Evolutionary conservation across 2,888 invertebrate genomes (phyloP).

Genomic region (Abrostola triplasia): DNA sequence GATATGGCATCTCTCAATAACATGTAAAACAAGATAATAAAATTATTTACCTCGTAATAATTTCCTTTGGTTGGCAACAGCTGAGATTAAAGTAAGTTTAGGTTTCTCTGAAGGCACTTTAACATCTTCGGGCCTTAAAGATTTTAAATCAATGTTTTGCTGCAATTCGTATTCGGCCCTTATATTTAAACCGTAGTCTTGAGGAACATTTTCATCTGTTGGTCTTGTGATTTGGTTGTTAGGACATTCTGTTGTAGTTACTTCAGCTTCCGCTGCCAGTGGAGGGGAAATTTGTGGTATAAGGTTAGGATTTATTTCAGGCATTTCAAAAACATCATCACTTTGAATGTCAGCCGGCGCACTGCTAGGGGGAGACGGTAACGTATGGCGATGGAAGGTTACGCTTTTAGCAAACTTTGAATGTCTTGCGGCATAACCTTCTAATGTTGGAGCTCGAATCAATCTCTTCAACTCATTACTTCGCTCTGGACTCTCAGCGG

Average conservation of each 20-base stretch:
- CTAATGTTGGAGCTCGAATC: conserved; percentile 94
- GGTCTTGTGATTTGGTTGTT: conserved; percentile 63
- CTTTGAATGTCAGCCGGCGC: conserved; percentile 74
- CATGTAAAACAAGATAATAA: conserved; percentile 10
- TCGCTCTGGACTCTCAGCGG: conserved; percentile 82
- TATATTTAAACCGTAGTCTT: conserved; percentile 69
- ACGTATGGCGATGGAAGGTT: conserved; percentile 94
- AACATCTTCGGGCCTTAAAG: conserved; percentile 85
- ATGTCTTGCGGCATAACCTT: conserved; percentile 96
- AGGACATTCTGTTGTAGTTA: conserved; percentile 53
- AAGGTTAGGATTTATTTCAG: conserved; percentile 64
- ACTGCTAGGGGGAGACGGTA: conserved; percentile 93
- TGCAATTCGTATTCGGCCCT: conserved; percentile 72
- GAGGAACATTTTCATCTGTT: conserved; percentile 52
- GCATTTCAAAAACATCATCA: conserved; percentile 77
- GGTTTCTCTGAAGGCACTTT: conserved; percentile 88
- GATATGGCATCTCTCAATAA: conserved; percentile 38
- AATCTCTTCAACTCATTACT: conserved; percentile 90
- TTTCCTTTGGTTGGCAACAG: conserved; percentile 89
- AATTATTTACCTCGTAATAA: conserved; percentile 84
- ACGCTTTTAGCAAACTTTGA: conserved; percentile 96
- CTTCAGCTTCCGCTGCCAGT: conserved; percentile 54
- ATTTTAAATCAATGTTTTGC: conserved; percentile 74
- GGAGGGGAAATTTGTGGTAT: conserved; percentile 61
- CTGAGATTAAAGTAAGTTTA: conserved; percentile 87